Evolutionary conservation across 2,797 vertebrate genomes (phyloP), one percentile per base, ranked within the genome.

Genomic region (Fistularia commersonii): DNA sequence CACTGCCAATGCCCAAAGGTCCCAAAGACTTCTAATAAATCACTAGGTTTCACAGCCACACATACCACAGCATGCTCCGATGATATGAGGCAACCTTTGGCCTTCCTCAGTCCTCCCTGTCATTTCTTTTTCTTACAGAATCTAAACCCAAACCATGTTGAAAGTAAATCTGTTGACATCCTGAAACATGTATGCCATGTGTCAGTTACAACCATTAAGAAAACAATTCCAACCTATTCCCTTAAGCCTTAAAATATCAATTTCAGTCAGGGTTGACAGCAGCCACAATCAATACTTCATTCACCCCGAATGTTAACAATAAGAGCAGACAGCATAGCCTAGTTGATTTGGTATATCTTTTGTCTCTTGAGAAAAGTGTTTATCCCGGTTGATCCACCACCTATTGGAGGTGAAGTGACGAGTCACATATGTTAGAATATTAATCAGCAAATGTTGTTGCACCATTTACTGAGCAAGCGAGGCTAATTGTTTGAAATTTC

Each of bases 241-340:
- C 61, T 36, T 46, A 64, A 57, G 55, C 57, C 68, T 54, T 54
- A 72, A 77, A 84, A 78, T 72, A 81, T 84, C 85, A 77, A 72
- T 82, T 66, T 61, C 44, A n/a, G 61, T 58, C 56, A 51, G 72
- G 73, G 75, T 74, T 66, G 72, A 64, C 41, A 7, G 63, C 50
- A 35, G 55, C 36, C 9, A 11, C 36, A n/a, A 77, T 86, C 81
- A 50, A 84, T 86, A 76, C 50, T 73, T 78, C 72, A 77, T 79
- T 83, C 77, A 73, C 61, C 71, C 82, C 57, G 71, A 83, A 74
- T 76, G 81, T 73, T 74, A 47, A 61, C 77, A 54, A 77, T 85
- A 82, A 78, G 79, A 74, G 66, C 67, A 47, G 60, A 53, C 60
- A 31, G 52, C n/a, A 33, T 15, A 34, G 76, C 61, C 61, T 39